Evolutionary conservation across 2,888 invertebrate species (phyloP).

Genomic region (Oegoconia quadripuncta): DNA sequence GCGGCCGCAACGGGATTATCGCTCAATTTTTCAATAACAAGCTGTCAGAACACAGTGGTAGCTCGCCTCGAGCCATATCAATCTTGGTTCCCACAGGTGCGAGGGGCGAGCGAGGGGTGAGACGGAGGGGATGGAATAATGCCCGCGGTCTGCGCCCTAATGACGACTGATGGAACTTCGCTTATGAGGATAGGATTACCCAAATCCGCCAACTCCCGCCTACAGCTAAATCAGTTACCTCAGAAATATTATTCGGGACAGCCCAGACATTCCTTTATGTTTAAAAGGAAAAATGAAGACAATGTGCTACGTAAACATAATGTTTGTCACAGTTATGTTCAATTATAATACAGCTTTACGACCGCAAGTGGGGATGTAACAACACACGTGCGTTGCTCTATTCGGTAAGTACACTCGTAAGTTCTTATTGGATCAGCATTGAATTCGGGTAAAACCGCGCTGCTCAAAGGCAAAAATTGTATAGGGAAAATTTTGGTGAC

Average conservation of each 20-base stretch:
- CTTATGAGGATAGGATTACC: conserved; percentile 65
- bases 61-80: conserved; percentile 52
- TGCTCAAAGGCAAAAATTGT: conserved; percentile 53
- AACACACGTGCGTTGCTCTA: conserved; percentile 16
- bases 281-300: conserved; percentile 10
- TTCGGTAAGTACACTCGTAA: conserved; percentile 51
- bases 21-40: conserved; percentile 74
- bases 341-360: conserved; percentile 18
- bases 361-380: conserved; percentile 32
- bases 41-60: conserved; percentile 55
- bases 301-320: conserved; percentile 6
- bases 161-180: conserved; percentile 71
- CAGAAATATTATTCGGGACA: conserved; percentile 32
- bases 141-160: conserved; percentile 38
- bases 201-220: conserved; percentile 46
- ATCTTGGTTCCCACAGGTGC: conserved; percentile 65
- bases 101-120: conserved; percentile 23
- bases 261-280: conserved; percentile 19
- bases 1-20: conserved; percentile 58
- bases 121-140: conserved; percentile 15
- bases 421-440: conserved; percentile 62
- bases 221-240: conserved; percentile 58
- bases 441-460: conserved; percentile 46
- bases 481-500: conserved; percentile 59
- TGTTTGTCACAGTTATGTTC: conserved; percentile 11